phyloP scores from a whole-genome alignment of 2,797 vertebrate species.

The Hydrophis major region DNA sequence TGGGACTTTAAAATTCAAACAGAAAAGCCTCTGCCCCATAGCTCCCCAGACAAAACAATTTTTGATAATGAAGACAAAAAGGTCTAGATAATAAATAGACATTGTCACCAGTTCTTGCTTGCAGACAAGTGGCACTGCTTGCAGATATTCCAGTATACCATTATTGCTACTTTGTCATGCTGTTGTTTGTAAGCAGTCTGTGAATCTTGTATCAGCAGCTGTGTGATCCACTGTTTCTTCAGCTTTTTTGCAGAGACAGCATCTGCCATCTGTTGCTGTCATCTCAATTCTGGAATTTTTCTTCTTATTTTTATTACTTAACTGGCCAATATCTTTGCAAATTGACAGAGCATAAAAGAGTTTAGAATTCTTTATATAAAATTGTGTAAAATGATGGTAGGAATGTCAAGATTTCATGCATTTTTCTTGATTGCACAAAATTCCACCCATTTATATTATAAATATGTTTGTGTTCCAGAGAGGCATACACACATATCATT shows the following conservation, averaged over 20 bases:
- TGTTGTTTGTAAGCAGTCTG: background rate
- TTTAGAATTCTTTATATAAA: background rate
- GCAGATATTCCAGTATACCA: background rate
- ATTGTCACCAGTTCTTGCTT: background rate
- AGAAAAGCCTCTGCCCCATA: background rate
- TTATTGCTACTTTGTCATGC: background rate
- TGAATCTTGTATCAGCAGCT: background rate
- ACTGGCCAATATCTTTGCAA: background rate
- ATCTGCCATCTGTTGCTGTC: background rate
- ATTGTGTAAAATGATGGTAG: background rate
- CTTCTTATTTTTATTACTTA: background rate
- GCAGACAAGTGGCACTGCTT: background rate
- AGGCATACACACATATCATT: background rate
- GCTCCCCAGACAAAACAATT: background rate
- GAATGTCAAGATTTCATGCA: background rate
- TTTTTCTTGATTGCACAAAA: background rate
- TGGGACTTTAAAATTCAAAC: background rate
- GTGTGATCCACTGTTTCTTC: background rate
- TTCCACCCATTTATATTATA: background rate
- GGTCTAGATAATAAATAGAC: background rate
- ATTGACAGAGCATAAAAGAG: background rate
- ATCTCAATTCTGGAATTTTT: background rate
- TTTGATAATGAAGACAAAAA: background rate
- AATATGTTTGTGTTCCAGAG: background rate
- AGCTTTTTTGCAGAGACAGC: background rate